A percentile compares a stretch with the other conserved stretches of the same genome.
phyloP scores from a whole-genome alignment of 2,888 invertebrate species.

The Leptopilina myrica region DNA sequence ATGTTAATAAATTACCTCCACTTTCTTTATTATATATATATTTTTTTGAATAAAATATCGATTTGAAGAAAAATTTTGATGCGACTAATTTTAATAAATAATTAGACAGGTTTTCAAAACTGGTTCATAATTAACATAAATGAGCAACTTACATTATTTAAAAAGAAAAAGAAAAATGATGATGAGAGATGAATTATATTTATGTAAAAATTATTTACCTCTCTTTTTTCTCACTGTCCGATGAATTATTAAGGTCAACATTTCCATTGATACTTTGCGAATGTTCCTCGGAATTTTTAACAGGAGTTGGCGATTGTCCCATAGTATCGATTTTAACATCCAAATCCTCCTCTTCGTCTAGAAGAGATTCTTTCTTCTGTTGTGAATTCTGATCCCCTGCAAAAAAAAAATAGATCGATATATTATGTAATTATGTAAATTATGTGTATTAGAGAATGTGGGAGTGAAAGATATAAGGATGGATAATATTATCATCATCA shows the following conservation, averaged over 20 bases:
- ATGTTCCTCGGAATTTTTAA: slow-evolving; percentile 55
- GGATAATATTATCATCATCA: slow-evolving; percentile 20
- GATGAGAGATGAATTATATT: background rate
- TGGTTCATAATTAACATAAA: background rate
- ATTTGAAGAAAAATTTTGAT: background rate
- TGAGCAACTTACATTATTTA: background rate
- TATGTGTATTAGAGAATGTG: slow-evolving; percentile 43
- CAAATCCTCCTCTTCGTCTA: slow-evolving; percentile 48
- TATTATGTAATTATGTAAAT: slow-evolving; percentile 53
- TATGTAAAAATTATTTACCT: slow-evolving; percentile 56
- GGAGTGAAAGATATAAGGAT: slow-evolving; percentile 36
- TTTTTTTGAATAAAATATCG: background rate
- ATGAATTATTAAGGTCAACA: slow-evolving; percentile 52
- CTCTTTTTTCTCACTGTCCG: slow-evolving; percentile 60
- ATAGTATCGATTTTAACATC: slow-evolving; percentile 56
- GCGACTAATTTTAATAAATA: background rate
- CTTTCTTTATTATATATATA: background rate
- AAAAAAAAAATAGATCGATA: no score
- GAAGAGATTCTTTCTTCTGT: slow-evolving; percentile 40
- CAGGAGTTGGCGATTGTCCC: slow-evolving; percentile 46
- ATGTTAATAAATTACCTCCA: background rate
- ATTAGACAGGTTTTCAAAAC: slow-evolving; percentile 1
- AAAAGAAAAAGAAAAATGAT: background rate
- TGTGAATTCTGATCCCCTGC: slow-evolving; percentile 55
- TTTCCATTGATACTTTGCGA: slow-evolving; percentile 49